A percentile compares a stretch with the other conserved stretches of the same genome.
Conservation (phyloP, 2,113 vertebrate species). For the Otolemur garnettii region DNA sequence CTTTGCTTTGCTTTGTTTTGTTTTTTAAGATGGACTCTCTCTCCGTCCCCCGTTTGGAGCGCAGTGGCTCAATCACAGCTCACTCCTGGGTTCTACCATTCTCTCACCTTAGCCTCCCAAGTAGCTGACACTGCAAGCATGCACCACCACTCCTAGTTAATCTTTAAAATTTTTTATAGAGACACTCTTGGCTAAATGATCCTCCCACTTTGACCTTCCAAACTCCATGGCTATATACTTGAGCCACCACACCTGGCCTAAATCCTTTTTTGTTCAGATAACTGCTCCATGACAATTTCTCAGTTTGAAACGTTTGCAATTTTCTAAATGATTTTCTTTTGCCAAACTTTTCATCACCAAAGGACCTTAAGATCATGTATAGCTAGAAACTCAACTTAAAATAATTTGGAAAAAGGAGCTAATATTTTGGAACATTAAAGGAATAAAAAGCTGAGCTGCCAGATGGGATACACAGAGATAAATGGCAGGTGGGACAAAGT, state of each 20-base stretch:
- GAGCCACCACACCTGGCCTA: too few relatives aligned
- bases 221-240: too few relatives aligned
- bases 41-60: too few relatives aligned
- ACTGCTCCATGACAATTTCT: neutral
- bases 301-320: neutral
- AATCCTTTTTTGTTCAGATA: neutral
- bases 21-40: too few relatives aligned
- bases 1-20: neutral
- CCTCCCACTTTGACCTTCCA: too few relatives aligned
- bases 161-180: too few relatives aligned
- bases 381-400: constrained; percentile 5
- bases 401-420: constrained; percentile 1
- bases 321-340: neutral
- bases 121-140: too few relatives aligned
- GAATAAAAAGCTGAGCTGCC: neutral
- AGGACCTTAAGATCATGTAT: neutral
- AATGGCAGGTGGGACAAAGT: neutral
- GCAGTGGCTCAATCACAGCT: too few relatives aligned
- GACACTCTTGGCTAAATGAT: too few relatives aligned
- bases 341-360: constrained; percentile 6
- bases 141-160: too few relatives aligned
- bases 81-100: too few relatives aligned
- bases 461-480: neutral
- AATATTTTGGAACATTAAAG: constrained; percentile 37
- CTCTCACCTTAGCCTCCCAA: too few relatives aligned